Evolutionary conservation across 2,797 vertebrate species (phyloP).

Genomic region (Phalanger gymnotis): DNA sequence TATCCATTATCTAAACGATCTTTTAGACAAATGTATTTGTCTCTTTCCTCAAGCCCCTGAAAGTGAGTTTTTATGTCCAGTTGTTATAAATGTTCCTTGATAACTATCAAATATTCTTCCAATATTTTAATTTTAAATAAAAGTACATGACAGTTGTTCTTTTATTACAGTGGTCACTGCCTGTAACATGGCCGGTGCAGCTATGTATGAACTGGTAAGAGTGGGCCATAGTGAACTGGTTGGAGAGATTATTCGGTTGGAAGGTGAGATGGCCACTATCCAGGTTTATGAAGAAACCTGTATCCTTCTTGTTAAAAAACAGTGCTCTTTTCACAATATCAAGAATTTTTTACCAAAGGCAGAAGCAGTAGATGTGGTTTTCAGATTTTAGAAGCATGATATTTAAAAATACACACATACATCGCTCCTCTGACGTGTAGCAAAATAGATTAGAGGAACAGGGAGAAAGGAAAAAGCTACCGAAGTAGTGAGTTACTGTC

Average conservation of each 20-base stretch:
- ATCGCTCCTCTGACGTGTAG: neutral
- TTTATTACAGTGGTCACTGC: conserved; percentile 93
- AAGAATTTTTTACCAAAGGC: conserved; percentile 42
- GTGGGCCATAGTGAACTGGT: conserved; percentile 98
- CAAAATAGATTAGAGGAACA: neutral
- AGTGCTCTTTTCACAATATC: neutral
- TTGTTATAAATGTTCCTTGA: neutral
- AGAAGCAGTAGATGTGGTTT: neutral
- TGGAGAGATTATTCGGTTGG: conserved; percentile 98
- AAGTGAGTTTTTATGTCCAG: conserved; percentile 16
- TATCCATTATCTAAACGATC: conserved; percentile 27
- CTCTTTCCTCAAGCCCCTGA: conserved; percentile 35
- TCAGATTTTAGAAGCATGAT: neutral
- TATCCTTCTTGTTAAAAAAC: conserved; percentile 90
- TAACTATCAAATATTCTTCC: conserved; percentile 37
- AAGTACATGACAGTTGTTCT: neutral
- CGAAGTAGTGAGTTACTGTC: neutral
- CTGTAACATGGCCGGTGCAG: conserved; percentile 96
- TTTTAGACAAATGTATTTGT: conserved; percentile 46
- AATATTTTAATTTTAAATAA: neutral
- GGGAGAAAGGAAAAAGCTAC: neutral
- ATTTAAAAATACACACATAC: neutral
- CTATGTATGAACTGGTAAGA: conserved; percentile 99
- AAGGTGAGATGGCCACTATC: conserved; percentile 98
- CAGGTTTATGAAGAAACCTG: conserved; percentile 99